Percentiles rank a stretch among this genome's conserved stretches.
Conservation (phyloP, 2,113 vertebrate species). For the Gallinago media region DNA sequence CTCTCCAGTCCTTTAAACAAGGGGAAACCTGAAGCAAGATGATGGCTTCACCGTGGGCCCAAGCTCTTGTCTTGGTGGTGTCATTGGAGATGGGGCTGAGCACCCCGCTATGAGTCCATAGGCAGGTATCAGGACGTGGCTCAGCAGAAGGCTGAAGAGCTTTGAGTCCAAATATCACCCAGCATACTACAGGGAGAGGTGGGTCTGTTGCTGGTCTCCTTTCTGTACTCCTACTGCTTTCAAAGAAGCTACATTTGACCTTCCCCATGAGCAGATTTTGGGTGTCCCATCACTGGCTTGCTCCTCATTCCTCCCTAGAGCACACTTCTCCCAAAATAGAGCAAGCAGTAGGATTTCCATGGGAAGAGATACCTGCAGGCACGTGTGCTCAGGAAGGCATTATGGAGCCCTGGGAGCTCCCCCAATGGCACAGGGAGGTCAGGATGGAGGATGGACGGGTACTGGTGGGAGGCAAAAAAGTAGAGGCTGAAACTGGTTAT, state of each 20-base stretch:
- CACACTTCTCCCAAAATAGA: not conserved
- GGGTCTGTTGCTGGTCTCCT: not conserved
- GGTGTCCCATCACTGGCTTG: not conserved
- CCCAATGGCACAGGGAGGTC: not conserved
- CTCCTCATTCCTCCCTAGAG: not conserved
- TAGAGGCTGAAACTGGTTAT: not conserved
- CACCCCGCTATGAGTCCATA: not conserved
- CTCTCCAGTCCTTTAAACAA: not conserved
- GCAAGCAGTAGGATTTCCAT: not conserved
- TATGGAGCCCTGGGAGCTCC: not conserved
- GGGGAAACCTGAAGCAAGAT: not conserved
- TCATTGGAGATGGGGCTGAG: not conserved
- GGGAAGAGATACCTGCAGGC: not conserved
- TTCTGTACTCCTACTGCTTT: not conserved
- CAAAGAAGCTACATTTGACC: not conserved
- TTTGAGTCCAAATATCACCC: not conserved
- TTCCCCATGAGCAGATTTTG: not conserved
- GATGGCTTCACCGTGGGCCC: rapidly evolving
- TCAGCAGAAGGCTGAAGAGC: not conserved
- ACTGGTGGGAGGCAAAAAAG: not conserved
- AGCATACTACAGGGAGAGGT: rapidly evolving
- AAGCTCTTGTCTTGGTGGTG: not conserved
- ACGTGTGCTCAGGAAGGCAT: not conserved
- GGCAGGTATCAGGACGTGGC: not conserved
- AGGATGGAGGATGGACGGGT: not conserved